A percentile compares a stretch with the other conserved stretches of the same genome.
Conservation (phyloP, 2,888 invertebrate genomes). For the Lithophane socia region DNA sequence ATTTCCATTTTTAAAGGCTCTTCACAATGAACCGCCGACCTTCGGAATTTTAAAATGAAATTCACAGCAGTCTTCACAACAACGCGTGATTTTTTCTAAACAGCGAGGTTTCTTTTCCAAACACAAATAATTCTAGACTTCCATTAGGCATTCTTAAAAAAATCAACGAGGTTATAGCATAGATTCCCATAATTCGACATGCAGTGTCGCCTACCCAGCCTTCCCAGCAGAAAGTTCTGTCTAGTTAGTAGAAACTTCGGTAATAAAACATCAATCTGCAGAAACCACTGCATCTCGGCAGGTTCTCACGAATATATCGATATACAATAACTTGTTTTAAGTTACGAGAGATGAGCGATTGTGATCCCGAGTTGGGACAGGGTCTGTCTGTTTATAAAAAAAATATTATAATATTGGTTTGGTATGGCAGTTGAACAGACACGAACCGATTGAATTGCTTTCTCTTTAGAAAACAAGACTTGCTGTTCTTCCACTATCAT, state of each 20-base stretch:
- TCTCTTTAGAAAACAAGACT: background rate
- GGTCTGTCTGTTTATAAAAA: background rate
- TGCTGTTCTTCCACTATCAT: background rate
- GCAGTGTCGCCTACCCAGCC: too few relatives aligned
- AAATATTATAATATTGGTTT: background rate
- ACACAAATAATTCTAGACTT: background rate
- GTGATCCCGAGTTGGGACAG: background rate
- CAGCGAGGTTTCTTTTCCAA: background rate
- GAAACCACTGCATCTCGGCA: slow-evolving; percentile 56
- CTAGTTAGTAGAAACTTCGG: slow-evolving; percentile 54
- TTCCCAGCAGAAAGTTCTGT: slow-evolving; percentile 25
- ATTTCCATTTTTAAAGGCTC: background rate
- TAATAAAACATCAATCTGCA: slow-evolving; percentile 47
- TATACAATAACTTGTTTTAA: slow-evolving; percentile 38
- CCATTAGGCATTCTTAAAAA: background rate
- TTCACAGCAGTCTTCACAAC: too few relatives aligned
- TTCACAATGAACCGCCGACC: background rate
- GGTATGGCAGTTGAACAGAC: background rate
- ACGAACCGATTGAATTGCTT: background rate
- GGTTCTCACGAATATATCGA: slow-evolving; percentile 56
- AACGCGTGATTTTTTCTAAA: background rate
- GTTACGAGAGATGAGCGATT: slow-evolving; percentile 46
- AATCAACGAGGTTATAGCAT: background rate
- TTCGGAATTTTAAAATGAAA: background rate
- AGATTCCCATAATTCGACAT: slow-evolving; percentile 1